Evolutionary conservation across 2,797 vertebrate genomes (phyloP), one percentile per base, ranked within the genome.

Genomic region (Mycteria americana): DNA sequence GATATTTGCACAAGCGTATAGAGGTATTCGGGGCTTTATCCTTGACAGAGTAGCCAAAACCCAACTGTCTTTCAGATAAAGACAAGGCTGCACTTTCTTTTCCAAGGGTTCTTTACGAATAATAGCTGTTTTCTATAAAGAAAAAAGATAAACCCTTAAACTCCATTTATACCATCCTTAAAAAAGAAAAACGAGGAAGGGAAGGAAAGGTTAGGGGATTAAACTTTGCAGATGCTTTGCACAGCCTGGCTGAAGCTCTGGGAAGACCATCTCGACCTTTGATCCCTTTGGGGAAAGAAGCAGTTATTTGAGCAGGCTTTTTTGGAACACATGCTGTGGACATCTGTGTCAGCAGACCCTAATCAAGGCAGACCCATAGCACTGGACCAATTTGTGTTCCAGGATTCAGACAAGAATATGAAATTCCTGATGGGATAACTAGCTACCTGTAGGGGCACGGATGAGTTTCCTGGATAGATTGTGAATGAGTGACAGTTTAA

Each of bases 401-500:
- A 87, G 95, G 96, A 97, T 97, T 95, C 92, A 95, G 95, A 96
- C 96, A 94, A 97, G 92, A 97, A 97, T 97, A 95, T 92, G 92
- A 94, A 96, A 94, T 96, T 96, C 97, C 97, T 93, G 95, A 94
- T 94, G 97, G 97, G 97, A 97, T 97, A 97, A 97, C 95, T 92
- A 95, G 95, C 95, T 96, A 94, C 96, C 97, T 96, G 96, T 91
- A 96, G 97, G 89, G 96, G 69, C 68, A 87, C 79, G 91, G 92
- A 97, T 95, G 94, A 97, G 96, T 90, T 96, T 95, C 92, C 94
- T 83, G 95, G 96, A 93, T 95, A 89, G 97, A 92, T 48, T 95
- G 93, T 77, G 96, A 96, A 97, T 97, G 97, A 97, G 95, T 97
- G 97, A 97, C 97, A 97, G 97, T 93, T 97, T 97, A 97, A 97